Evolutionary conservation across 2,888 invertebrate species (phyloP).

Genomic region (Agriopis marginaria): DNA sequence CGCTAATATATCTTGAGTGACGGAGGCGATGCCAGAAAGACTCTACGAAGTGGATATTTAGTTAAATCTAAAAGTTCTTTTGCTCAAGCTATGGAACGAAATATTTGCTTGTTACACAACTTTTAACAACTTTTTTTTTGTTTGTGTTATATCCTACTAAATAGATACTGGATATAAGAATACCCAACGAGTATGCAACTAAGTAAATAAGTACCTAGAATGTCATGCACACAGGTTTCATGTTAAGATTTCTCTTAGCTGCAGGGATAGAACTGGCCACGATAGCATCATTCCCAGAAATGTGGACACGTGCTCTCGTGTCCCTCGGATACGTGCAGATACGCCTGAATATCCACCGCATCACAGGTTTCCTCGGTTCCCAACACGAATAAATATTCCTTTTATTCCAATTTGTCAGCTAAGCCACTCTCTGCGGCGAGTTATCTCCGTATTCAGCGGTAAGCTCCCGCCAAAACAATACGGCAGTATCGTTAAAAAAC

Average conservation of each 20-base stretch:
- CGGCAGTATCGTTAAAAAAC: constrained; percentile 85
- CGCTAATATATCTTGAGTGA: constrained; percentile 51
- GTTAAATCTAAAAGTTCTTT: constrained; percentile 8
- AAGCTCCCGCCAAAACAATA: constrained; percentile 86
- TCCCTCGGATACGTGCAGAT: constrained; percentile 62
- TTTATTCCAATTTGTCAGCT: constrained; percentile 87
- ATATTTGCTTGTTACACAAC: not conserved
- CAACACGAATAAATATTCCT: constrained; percentile 85
- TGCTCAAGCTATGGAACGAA: not conserved
- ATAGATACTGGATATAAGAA: not conserved
- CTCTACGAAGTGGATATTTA: constrained; percentile 29
- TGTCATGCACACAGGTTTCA: constrained; percentile 14
- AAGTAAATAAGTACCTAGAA: constrained; percentile 1
- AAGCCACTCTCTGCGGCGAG: constrained; percentile 84
- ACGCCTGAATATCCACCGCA: constrained; percentile 58
- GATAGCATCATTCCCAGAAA: constrained; percentile 49
- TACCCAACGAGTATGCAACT: not conserved
- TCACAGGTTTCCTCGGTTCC: constrained; percentile 58
- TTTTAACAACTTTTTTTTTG: not conserved
- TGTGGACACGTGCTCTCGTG: constrained; percentile 49
- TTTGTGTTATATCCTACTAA: too few relatives aligned
- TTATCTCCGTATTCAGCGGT: constrained; percentile 84
- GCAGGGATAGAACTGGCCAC: constrained; percentile 47
- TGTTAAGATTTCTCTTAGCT: constrained; percentile 22
- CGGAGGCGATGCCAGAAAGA: constrained; percentile 50